Evolutionary conservation across 1,140 invertebrate genomes (phyloP).

Genomic region (Nymphalis io): DNA sequence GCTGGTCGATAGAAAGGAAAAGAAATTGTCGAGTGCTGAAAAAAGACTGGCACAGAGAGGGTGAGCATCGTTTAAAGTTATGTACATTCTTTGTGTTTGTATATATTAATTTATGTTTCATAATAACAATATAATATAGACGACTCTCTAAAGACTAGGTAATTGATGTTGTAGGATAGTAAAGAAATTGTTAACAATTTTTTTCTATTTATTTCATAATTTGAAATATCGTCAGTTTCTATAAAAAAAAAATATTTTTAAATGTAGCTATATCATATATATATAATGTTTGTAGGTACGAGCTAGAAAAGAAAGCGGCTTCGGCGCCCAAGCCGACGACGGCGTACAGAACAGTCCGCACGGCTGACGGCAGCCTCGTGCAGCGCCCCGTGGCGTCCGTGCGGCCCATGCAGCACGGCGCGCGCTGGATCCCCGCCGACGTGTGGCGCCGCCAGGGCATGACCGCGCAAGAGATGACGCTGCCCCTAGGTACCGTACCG

Average conservation of each 20-base stretch:
- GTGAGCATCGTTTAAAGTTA: too few species aligned
- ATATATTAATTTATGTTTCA: too few species aligned
- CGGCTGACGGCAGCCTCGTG: constrained; percentile 82
- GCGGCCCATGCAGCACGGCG: constrained; percentile 79
- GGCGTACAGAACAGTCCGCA: constrained; percentile 81
- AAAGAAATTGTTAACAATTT: too few species aligned
- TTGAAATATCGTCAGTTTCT: too few species aligned
- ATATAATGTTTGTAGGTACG: constrained; percentile 83
- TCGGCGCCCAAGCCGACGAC: constrained; percentile 80
- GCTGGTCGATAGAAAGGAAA: constrained; percentile 96
- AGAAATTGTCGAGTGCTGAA: constrained; percentile 96
- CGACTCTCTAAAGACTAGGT: too few species aligned
- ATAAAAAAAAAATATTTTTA: too few species aligned
- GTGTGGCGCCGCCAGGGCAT: constrained; percentile 95
- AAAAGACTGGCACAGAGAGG: constrained; percentile 95
- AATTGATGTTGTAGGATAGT: too few species aligned
- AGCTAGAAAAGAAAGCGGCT: constrained; percentile 94
- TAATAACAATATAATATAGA: too few species aligned
- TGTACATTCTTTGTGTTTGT: too few species aligned
- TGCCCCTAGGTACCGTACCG: constrained; percentile 86
- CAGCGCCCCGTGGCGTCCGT: constrained; percentile 82
- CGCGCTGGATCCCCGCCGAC: constrained; percentile 91
- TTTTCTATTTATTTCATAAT: too few species aligned
- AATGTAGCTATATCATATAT: too few species aligned
- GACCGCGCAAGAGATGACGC: constrained; percentile 95